Evolutionary conservation across 2,888 invertebrate species (phyloP), one percentile per base, ranked within the genome.

Genomic region (Nasonia oneida): DNA sequence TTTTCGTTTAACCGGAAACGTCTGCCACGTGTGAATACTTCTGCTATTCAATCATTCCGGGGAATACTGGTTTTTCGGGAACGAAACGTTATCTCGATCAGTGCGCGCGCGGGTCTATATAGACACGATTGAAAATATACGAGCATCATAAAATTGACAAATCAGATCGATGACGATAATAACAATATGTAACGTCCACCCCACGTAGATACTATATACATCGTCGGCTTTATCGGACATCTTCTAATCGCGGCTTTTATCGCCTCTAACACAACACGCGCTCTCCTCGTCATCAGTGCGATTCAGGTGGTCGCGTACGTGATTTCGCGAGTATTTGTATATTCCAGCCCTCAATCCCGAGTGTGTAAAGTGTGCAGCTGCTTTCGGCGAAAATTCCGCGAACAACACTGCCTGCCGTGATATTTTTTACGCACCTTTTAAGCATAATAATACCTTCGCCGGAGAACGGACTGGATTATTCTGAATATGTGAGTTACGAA

Each of bases 241-340:
- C 23, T 23, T 70, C 42, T 70, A 83, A 83, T 76, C 76, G 14
- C 53, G 18, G n/a, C 8, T 70, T 57, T 83, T 76, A 80, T 83
- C 70, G 50, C 67, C 50, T 67, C 10, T 29, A 67, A 67, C 33
- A 75, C n/a, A 37, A 75, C n/a, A 47, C 33, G 47, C 23, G 29
- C 82, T 29, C 75, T 15, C 6, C 18, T 23, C 57, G n/a, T 23
- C n/a, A 8, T n/a, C 79, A 77, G 76, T 67, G 8, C 70, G 33
- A 76, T 57, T 70, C 42, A 39, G 42, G 37, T 53, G 18, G 50
- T 76, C 61, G 74, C 53, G 42, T n/a, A 50, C 42, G 5, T 23
- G 39, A 29, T 23, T 4, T 81, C 33, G 33, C 50, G 64, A 14
- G 37, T 77, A 57, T 39, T 15, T 50, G 29, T n/a, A 75, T 50